Evolutionary conservation across 2,113 vertebrate genomes (phyloP), one percentile per base, ranked within the genome.

Genomic region (Uria lomvia): DNA sequence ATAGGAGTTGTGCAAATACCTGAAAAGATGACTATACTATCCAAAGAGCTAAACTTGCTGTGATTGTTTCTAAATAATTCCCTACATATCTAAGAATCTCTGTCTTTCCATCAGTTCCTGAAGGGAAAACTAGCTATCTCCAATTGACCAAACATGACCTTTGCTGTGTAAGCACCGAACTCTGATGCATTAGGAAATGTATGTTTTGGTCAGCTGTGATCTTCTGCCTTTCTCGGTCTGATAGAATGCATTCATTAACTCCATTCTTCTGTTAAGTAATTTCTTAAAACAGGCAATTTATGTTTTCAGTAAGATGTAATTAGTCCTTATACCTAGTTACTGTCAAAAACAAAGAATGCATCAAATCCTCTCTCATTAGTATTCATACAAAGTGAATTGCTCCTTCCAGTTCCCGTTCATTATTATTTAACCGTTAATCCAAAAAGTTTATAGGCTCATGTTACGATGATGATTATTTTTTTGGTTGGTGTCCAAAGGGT

Each of bases 401-500:
- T 50, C 55, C 91, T 66, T 95, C 68, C 82, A 49, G 66, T 47
- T 80, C 82, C 60, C 2, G 0, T 58, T 94, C 60, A 59, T 94
- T 92, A 88, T 91, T 92, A 90, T 94, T 95, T 95, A 88, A 90
- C 88, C 1, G 2, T 88, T 93, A 94, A 87, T 91, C 83, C 79
- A 62, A 71, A 38, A 86, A 90, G 77, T 95, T 93, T 86, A 94
- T 62, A 36, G 97, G 92, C 85, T 94, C 27, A 9, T 13, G 38
- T 79, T 81, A 56, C 2, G 3, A 65, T 10, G 88, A 47, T 92
- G 81, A 87, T 95, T 83, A 85, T 95, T 87, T 91, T 86, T 70
- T 85, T 96, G 84, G 90, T 94, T 52, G 71, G 22, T 92, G 72
- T 95, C 71, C 94, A 97, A 86, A 68, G 60, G 72, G 71, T 91